Evolutionary conservation across 2,113 vertebrate species (phyloP).

Genomic region (Psilopogon haemacephalus): DNA sequence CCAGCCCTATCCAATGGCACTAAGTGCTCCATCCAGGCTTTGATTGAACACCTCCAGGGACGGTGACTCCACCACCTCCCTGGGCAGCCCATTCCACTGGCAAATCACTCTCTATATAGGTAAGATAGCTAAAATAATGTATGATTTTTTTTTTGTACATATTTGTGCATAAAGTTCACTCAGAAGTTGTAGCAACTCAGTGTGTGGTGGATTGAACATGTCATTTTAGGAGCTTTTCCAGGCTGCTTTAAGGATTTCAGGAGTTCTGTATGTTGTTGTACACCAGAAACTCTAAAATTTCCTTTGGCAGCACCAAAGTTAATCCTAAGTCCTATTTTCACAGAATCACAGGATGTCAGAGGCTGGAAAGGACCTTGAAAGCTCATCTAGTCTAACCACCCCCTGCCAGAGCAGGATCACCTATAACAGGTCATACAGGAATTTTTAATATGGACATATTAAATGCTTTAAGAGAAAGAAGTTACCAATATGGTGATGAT

Average conservation of each 20-base stretch:
- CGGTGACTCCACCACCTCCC: no score
- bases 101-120: no score
- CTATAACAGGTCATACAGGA: no score
- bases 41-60: no score
- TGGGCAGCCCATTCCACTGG: no score
- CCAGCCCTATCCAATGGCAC: no score
- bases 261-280: not conserved
- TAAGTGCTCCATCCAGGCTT: no score
- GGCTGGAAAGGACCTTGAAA: no score
- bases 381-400: no score
- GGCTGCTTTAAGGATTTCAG: not conserved
- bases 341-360: no score
- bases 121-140: not conserved
- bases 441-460: not conserved
- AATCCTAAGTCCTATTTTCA: not conserved
- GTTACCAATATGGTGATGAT: not conserved
- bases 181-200: not conserved
- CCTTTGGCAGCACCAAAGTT: not conserved
- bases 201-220: not conserved
- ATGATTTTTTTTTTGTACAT: not conserved
- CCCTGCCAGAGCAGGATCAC: no score
- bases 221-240: not conserved
- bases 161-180: not conserved
- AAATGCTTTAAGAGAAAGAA: not conserved
- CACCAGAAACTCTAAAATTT: not conserved